Evolutionary conservation across 2,113 vertebrate genomes (phyloP), one percentile per base, ranked within the genome.

Genomic region (Proterorhinus semilunaris): DNA sequence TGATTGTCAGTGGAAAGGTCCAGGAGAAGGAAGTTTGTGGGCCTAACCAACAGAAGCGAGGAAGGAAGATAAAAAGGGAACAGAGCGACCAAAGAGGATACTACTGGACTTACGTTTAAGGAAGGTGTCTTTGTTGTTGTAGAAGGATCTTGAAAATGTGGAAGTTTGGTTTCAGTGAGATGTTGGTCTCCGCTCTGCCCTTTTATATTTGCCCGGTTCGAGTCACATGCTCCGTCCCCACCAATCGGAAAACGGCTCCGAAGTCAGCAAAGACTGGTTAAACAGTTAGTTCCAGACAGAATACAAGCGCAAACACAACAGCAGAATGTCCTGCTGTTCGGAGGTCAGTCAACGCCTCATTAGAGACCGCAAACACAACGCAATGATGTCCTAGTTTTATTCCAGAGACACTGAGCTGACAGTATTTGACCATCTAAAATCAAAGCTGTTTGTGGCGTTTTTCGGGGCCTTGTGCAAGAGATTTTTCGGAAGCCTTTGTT

Each of bases 231-330:
- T 15, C 8, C 13, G 42, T 61, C 8, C 8, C 10, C 7, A 6
- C 58, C 58, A 61, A 61, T 61, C 1, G 16, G n/a, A 61, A 15
- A 4, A 7, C 42, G 16, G 13, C 36, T 5, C 8, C 13, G 6
- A 3, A 10, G 8, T 55, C 27, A 21, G 53, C 8, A 10, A 17
- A 21, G 10, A 61, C 44, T 8, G n/a, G 15, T 44, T 42, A 61
- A 61, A 61, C 42, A 10, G 15, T 44, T 61, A 9, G 44, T 61
- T 61, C 42, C 36, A 61, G 42, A 61, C 42, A 43, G n/a, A 61
- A 61, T 10, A 15, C 4, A 45, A 44, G 13, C 58, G 45, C 58
- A 61, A 61, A 61, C 58, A 61, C 58, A 61, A 61, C 58, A n/a
- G 42, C 42, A 16, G 42, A 61, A 61, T 61, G 58, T 61, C 42